These are phyloP conservation scores for Thrips palmi DNA, from an alignment of 1,140 invertebrate genomes.

Conservation along the genomic window DNA sequence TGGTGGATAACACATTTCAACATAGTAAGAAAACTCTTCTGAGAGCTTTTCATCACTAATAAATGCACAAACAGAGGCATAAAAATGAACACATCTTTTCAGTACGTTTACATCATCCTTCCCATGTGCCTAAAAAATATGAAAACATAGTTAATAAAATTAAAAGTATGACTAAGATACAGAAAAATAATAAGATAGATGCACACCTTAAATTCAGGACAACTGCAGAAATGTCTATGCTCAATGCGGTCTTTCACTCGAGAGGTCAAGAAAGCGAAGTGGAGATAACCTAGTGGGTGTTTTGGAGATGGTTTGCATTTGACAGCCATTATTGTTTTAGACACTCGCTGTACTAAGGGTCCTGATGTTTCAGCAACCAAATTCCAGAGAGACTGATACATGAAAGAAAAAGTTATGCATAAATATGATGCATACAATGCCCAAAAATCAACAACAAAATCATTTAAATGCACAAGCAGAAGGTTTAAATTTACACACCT, in stretches of 20 bases:
- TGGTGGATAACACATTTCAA: slow-evolving; percentile 21
- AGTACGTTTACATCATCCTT: slow-evolving; percentile 15
- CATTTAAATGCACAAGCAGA: too few relatives aligned
- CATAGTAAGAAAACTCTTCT: slow-evolving; percentile 48
- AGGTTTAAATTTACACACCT: slow-evolving; percentile 23
- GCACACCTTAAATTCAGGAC: slow-evolving; percentile 36
- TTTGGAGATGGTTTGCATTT: slow-evolving; percentile 49
- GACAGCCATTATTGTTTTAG: slow-evolving; percentile 58
- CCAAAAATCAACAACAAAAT: slow-evolving; percentile 1
- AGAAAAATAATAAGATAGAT: slow-evolving; percentile 2
- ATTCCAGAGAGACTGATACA: slow-evolving; percentile 36
- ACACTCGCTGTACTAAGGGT: slow-evolving; percentile 54
- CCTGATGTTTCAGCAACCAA: slow-evolving; percentile 41
- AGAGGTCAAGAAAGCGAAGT: slow-evolving; percentile 36
- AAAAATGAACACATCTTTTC: slow-evolving; percentile 37
- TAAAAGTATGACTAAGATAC: slow-evolving; percentile 7
- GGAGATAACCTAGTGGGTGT: slow-evolving; percentile 55
- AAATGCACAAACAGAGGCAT: slow-evolving; percentile 62
- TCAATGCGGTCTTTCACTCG: slow-evolving; percentile 33
- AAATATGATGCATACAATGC: background rate
- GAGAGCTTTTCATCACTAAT: slow-evolving; percentile 46
- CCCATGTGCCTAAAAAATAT: slow-evolving; percentile 16
- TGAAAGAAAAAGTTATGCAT: slow-evolving; percentile 6
- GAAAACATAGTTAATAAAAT: slow-evolving; percentile 9
- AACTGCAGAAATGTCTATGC: slow-evolving; percentile 43